phyloP scores from a whole-genome alignment of 2,113 vertebrate species.

The Cephalopterus ornatus region DNA sequence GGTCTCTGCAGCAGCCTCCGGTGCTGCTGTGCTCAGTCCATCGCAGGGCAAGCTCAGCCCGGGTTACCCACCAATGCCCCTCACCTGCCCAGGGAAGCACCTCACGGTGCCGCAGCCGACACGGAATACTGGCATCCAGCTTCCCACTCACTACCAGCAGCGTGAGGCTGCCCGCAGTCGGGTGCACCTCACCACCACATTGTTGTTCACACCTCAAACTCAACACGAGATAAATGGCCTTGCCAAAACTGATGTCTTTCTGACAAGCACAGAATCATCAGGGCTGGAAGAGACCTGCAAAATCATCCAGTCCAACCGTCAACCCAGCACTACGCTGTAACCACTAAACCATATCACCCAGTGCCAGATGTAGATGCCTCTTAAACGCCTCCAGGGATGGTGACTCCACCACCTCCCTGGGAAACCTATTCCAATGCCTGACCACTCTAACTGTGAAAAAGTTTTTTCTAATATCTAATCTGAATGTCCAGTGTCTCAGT shows the following conservation, averaged over 20 bases:
- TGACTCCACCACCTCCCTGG: background rate
- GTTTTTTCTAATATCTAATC: background rate
- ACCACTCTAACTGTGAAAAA: background rate
- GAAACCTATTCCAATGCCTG: background rate
- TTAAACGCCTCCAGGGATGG: background rate
- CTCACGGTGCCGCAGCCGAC: accelerated
- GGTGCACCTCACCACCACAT: accelerated
- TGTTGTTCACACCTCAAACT: accelerated
- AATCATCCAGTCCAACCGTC: background rate
- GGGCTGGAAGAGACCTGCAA: background rate
- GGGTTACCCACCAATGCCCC: accelerated
- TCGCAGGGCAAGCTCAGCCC: background rate
- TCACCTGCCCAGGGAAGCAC: accelerated
- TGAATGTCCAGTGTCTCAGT: background rate
- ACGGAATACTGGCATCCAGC: accelerated
- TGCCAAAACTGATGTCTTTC: background rate
- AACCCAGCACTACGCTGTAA: background rate
- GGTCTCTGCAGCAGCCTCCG: background rate
- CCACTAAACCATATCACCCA: background rate
- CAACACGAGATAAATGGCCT: background rate
- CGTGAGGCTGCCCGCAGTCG: accelerated
- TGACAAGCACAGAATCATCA: background rate
- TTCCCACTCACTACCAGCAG: accelerated
- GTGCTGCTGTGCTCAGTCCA: too few species aligned
- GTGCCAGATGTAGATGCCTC: background rate